A percentile compares a stretch with the other conserved stretches of the same genome.
Conservation (phyloP, 2,113 vertebrate species). For the Mobula hypostoma region DNA sequence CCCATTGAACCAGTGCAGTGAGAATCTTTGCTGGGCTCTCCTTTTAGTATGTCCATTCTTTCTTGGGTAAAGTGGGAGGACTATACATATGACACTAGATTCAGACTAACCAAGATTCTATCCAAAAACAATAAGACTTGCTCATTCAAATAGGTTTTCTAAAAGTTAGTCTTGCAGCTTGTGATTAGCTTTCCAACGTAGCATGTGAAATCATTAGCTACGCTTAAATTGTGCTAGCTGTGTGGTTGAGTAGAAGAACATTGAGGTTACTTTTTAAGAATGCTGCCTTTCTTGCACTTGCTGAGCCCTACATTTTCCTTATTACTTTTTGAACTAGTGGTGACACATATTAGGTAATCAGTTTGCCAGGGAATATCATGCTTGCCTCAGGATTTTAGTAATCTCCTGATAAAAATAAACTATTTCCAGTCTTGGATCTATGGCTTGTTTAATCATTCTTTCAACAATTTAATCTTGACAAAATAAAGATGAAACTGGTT, state of each 20-base stretch:
- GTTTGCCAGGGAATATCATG: background rate
- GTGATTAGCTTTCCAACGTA: background rate
- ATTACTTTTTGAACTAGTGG: background rate
- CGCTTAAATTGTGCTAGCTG: background rate
- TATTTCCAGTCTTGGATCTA: background rate
- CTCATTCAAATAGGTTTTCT: background rate
- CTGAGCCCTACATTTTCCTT: background rate
- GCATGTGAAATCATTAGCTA: background rate
- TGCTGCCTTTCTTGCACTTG: background rate
- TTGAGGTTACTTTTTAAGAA: background rate
- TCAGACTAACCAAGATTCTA: no score
- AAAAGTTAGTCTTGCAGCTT: background rate
- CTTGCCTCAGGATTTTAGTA: background rate
- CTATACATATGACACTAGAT: no score
- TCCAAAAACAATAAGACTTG: no score
- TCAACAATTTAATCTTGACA: conserved; percentile 5
- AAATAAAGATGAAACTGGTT: background rate
- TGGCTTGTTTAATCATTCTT: conserved; percentile 16
- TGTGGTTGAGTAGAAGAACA: background rate
- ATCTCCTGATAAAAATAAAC: conserved; percentile 13
- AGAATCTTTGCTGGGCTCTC: no score
- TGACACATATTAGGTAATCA: background rate
- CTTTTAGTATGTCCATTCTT: no score
- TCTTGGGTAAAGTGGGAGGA: no score
- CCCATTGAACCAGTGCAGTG: no score